Evolutionary conservation across 2,888 invertebrate species (phyloP).

Genomic region (Acrobeloides nanus): DNA sequence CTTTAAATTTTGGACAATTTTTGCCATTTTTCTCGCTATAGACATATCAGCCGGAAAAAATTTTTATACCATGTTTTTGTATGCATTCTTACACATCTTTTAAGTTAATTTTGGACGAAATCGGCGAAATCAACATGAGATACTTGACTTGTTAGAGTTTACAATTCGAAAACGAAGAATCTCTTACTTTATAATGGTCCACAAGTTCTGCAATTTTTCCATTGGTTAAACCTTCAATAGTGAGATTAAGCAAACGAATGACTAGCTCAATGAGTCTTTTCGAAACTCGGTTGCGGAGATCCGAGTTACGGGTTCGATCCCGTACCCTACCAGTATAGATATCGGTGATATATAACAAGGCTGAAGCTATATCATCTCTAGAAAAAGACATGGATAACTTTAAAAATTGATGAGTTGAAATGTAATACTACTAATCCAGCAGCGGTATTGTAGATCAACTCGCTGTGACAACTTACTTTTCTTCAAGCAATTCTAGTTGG

Average conservation of each 20-base stretch:
- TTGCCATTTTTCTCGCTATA: too few species aligned
- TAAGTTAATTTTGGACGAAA: too few species aligned
- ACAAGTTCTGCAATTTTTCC: conserved; percentile 30
- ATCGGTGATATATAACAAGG: conserved; percentile 21
- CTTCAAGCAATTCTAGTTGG: conserved; percentile 34
- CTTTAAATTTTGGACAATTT: too few species aligned
- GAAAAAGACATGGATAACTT: neutral
- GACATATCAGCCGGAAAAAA: too few species aligned
- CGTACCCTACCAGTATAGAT: conserved; percentile 14
- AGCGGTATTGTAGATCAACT: neutral
- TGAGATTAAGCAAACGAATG: conserved; percentile 29
- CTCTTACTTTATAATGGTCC: conserved; percentile 36
- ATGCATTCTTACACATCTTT: too few species aligned
- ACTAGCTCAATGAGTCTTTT: conserved; percentile 16
- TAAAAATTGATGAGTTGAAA: conserved; percentile 1
- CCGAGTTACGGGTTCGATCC: conserved; percentile 4
- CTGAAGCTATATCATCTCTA: conserved; percentile 21
- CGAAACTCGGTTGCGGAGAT: conserved; percentile 14
- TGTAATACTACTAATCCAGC: too few species aligned
- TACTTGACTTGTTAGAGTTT: too few species aligned
- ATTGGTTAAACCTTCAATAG: conserved; percentile 27
- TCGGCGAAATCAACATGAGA: too few species aligned
- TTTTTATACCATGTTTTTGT: too few species aligned
- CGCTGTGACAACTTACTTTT: conserved; percentile 16
- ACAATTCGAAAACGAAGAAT: too few species aligned